Base-by-base conservation (phyloP, 2,888 invertebrate genomes). In the Cantharis rustica region DNA sequence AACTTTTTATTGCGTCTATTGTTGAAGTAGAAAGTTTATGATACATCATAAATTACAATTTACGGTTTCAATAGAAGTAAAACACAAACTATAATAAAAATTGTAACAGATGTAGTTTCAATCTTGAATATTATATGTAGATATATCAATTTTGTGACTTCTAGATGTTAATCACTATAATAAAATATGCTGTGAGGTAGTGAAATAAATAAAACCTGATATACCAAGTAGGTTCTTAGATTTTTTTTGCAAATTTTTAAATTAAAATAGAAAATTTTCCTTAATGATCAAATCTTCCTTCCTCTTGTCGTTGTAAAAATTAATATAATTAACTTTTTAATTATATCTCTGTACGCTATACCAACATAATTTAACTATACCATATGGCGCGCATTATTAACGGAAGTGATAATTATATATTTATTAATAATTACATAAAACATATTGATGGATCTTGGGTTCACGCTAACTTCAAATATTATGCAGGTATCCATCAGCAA, bases 21-120 rank as follows among this genome's bases (percentile, higher is more conserved):
- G 77, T 77, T 77, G 77, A 72, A 77, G 75, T 77, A 77, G 77
- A 77, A 77, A 77, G 77, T 77, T 77, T 77, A 77, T 72, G 75
- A 70, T 72, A 15, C 16, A 61, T 63, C 77, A 62, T 77, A 77
- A 77, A 77, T 77, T 75, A 77, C 62, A 31, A 62, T 69, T 62
- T 75, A 47, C n/a, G 47, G 47, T 75, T 63, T 70, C 23, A 66
- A 75, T 70, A 69, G 75, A 75, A 66, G 61, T 27, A 66, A 75
- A 75, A 75, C 70, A 66, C 64, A 26, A 73, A 72, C 68, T 47
- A 47, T 47, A 47, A 47, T 47, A 47, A 47, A 47, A 47, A 47
- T 47, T 47, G 47, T 47, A 47, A 73, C 73, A 69, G 73, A 69
- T 69, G 69, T 69, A 73, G 69, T 69, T 69, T 69, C 69, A 17